phyloP scores from a whole-genome alignment of 2,888 invertebrate genomes.

The Gymnosoma rotundatum region DNA sequence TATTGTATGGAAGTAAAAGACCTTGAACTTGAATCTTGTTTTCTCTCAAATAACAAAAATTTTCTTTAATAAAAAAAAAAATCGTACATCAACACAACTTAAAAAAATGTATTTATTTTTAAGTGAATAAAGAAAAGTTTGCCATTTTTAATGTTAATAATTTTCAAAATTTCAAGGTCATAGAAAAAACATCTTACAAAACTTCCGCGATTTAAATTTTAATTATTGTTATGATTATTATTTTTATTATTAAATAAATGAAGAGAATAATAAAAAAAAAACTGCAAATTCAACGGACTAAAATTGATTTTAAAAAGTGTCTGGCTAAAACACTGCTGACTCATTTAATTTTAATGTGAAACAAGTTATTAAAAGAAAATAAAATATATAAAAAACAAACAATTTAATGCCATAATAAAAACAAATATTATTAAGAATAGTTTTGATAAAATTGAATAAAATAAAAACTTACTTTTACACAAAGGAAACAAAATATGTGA shows the following conservation, averaged over 20 bases:
- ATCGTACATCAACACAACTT: too few species aligned
- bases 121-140: neutral
- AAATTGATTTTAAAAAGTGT: constrained; percentile 2
- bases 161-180: constrained; percentile 18
- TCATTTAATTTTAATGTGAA: constrained; percentile 31
- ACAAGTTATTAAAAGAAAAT: constrained; percentile 55
- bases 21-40: neutral
- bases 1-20: too few species aligned
- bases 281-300: neutral
- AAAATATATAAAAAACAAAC: constrained; percentile 26
- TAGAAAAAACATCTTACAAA: neutral
- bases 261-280: constrained; percentile 6
- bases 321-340: neutral
- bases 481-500: constrained; percentile 98
- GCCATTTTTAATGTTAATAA: neutral
- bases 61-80: too few species aligned
- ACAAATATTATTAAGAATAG: neutral
- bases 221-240: too few species aligned
- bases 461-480: constrained; percentile 88
- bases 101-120: too few species aligned
- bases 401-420: neutral
- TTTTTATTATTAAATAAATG: neutral
- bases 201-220: constrained; percentile 37
- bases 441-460: constrained; percentile 5
- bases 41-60: too few species aligned